Percentiles rank a stretch among this genome's conserved stretches.
Evolutionary conservation across 2,113 vertebrate genomes (phyloP).

Genomic region (Riparia riparia): DNA sequence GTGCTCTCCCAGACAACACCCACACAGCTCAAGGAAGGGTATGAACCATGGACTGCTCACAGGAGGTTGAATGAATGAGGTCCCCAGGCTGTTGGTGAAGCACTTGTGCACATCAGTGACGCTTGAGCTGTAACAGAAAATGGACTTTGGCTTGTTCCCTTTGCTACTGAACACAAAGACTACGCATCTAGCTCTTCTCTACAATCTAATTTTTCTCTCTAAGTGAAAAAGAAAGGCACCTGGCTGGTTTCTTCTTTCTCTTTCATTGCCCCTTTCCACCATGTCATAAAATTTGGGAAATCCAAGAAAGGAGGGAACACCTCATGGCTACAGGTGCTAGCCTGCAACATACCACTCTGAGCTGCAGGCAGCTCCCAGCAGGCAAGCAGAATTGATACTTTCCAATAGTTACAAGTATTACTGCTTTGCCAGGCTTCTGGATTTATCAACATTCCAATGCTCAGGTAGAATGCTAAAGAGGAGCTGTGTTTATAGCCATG

Average conservation of each 20-base stretch:
- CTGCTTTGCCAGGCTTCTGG: background rate
- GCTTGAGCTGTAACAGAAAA: background rate
- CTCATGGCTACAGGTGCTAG: too few relatives aligned
- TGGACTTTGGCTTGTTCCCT: background rate
- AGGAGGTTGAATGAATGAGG: accelerated
- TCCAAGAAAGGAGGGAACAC: background rate
- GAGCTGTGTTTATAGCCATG: accelerated
- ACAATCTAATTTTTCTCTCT: background rate
- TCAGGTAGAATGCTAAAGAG: background rate
- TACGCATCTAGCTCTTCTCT: background rate
- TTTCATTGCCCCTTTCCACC: background rate
- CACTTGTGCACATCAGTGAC: accelerated
- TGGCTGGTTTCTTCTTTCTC: background rate
- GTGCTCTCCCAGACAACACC: background rate
- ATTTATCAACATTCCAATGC: background rate
- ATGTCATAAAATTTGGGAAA: background rate
- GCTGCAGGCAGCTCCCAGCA: background rate
- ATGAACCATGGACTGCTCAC: background rate
- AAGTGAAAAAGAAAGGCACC: background rate
- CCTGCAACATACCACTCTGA: background rate
- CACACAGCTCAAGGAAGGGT: background rate
- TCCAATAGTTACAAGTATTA: background rate
- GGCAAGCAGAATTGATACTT: background rate
- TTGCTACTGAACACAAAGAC: background rate
- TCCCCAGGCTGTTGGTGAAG: background rate